Evolutionary conservation across 2,113 vertebrate genomes (phyloP).

Genomic region (Origma solitaria): DNA sequence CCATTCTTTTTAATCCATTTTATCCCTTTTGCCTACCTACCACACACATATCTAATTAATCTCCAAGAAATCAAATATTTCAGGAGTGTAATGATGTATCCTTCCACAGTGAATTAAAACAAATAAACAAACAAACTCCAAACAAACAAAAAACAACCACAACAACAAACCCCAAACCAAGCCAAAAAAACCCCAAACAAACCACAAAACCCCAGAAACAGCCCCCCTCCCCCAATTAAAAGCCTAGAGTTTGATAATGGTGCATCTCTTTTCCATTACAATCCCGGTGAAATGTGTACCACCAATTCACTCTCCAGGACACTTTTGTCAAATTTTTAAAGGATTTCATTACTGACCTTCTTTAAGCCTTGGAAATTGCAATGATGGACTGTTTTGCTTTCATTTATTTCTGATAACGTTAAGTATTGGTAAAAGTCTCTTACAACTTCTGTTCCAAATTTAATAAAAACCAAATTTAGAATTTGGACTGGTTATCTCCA

Average conservation of each 20-base stretch:
- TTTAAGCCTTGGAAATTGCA: not conserved
- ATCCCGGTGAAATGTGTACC: not conserved
- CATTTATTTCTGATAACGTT: not conserved
- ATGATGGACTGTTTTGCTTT: not conserved
- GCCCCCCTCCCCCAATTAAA: rapidly evolving
- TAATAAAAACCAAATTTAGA: not conserved
- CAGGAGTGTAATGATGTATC: not conserved
- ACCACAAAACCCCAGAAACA: not conserved
- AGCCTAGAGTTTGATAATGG: not conserved
- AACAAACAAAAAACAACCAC: not conserved
- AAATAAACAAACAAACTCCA: not conserved
- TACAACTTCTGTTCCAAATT: not conserved
- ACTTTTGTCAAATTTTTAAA: not conserved
- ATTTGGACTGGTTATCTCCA: not conserved
- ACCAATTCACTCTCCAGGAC: not conserved
- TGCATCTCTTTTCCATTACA: not conserved
- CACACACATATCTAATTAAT: not conserved
- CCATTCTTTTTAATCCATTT: not conserved
- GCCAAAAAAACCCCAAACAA: not conserved
- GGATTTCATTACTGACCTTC: not conserved
- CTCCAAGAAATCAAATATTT: not conserved
- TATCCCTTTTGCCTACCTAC: not conserved
- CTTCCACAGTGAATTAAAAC: not conserved
- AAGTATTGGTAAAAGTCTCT: not conserved
- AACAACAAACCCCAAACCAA: rapidly evolving